A percentile compares a stretch with the other conserved stretches of the same genome.
These are phyloP conservation scores for Lucinisca nassula DNA, from an alignment of 2,888 invertebrate genomes.

Conservation along the genomic window DNA sequence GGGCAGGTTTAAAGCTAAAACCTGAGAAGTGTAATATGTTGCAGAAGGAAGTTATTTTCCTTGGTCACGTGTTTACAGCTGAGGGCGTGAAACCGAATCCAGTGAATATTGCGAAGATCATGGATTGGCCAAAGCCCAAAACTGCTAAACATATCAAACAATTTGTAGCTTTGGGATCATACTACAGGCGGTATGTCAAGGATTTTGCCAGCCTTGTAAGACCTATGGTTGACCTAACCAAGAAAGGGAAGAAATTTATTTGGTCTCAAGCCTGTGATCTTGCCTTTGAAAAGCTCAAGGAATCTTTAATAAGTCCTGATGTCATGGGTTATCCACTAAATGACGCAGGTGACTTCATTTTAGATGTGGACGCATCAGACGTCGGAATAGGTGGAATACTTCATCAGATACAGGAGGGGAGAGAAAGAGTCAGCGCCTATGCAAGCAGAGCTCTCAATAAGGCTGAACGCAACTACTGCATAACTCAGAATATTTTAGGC, in stretches of 20 bases:
- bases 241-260: conserved; percentile 32
- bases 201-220: conserved; percentile 53
- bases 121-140: conserved; percentile 48
- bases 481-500: background rate
- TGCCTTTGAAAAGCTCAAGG: conserved; percentile 52
- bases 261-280: conserved; percentile 49
- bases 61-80: no score
- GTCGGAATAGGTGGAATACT: no score
- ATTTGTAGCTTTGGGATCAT: conserved; percentile 48
- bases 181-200: conserved; percentile 44
- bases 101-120: conserved; percentile 35
- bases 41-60: no score
- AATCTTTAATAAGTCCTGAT: conserved; percentile 31
- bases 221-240: conserved; percentile 44
- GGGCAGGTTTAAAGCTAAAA: no score
- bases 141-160: conserved; percentile 48
- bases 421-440: no score
- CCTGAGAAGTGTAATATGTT: no score
- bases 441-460: background rate
- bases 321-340: conserved; percentile 52
- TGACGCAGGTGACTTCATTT: background rate
- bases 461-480: conserved; percentile 21
- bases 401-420: background rate
- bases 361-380: no score
- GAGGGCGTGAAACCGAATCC: no score